Conservation (phyloP, 2,797 vertebrate species). For the Etheostoma perlongum region DNA sequence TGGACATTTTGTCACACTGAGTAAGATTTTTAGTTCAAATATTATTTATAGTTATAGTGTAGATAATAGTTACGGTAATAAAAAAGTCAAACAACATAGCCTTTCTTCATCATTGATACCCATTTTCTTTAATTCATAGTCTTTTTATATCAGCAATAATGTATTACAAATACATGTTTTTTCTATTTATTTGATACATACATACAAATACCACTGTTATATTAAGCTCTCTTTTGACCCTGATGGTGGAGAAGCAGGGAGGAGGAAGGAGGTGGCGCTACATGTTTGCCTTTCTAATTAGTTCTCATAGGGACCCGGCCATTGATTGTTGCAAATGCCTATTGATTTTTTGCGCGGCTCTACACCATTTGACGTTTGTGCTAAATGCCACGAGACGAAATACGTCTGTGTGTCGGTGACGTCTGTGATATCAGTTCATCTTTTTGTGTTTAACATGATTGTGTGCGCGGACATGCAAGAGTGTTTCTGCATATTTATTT, state of each 20-base stretch:
- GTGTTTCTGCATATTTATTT: slow-evolving; percentile 31
- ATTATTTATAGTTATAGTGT: not conserved
- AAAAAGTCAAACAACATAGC: not conserved
- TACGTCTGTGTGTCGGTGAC: slow-evolving; percentile 36
- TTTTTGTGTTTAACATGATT: slow-evolving; percentile 27
- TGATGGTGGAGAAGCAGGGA: slow-evolving; percentile 20
- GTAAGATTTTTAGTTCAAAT: not conserved
- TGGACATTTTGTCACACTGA: not conserved
- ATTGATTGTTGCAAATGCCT: slow-evolving; percentile 81
- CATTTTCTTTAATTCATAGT: not conserved
- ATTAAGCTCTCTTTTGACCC: slow-evolving; percentile 48
- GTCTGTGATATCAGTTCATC: slow-evolving; percentile 43
- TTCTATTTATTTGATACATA: slow-evolving; percentile 6
- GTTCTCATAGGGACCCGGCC: slow-evolving; percentile 76
- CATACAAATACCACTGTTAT: slow-evolving; percentile 10
- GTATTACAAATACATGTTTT: not conserved
- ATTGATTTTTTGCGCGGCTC: slow-evolving; percentile 77
- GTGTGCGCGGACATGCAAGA: not conserved
- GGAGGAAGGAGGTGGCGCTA: slow-evolving; percentile 42
- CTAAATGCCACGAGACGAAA: slow-evolving; percentile 66
- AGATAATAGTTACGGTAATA: not conserved
- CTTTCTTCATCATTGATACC: not conserved
- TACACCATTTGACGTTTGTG: slow-evolving; percentile 66
- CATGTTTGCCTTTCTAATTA: slow-evolving; percentile 83
- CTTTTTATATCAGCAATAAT: not conserved